These are phyloP conservation scores for Drosophila rhopaloa DNA, from an alignment of 1,140 invertebrate species.

Conservation along the genomic window DNA sequence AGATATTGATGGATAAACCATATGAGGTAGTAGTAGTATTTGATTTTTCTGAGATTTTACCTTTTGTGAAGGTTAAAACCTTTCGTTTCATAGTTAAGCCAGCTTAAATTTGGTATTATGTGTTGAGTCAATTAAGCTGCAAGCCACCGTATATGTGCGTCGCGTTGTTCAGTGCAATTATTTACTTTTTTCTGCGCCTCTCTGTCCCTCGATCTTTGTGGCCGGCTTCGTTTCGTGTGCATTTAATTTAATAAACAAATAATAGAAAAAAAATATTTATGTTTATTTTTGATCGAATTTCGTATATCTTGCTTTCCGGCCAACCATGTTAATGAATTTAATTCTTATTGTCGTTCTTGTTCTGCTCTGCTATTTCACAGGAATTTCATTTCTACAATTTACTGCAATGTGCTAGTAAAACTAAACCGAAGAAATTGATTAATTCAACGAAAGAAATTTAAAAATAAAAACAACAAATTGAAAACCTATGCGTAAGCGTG, in stretches of 20 bases:
- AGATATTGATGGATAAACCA: too few species aligned
- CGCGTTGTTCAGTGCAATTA: constrained; percentile 42
- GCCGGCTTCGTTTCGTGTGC: constrained; percentile 9
- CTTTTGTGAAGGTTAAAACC: too few species aligned
- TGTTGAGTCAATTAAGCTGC: too few species aligned
- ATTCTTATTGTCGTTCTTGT: constrained; percentile 5
- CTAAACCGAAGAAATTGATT: constrained; percentile 54
- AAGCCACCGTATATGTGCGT: constrained; percentile 2
- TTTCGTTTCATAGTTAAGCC: too few species aligned
- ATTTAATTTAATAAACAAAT: constrained; percentile 47
- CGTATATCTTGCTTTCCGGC: neutral
- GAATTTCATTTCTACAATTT: constrained; percentile 75
- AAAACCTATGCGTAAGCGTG: constrained; percentile 17
- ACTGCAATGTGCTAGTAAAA: constrained; percentile 74
- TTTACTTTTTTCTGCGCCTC: constrained; percentile 14
- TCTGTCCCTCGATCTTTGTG: constrained; percentile 3
- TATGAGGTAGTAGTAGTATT: too few species aligned
- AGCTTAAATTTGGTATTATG: too few species aligned
- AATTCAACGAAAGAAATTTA: constrained; percentile 60
- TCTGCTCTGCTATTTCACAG: constrained; percentile 47
- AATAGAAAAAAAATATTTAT: constrained; percentile 31
- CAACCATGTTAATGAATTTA: constrained; percentile 14
- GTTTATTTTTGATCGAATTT: constrained; percentile 26
- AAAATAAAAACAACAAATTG: constrained; percentile 28
- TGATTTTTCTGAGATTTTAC: too few species aligned